Base-by-base conservation (phyloP, 2,888 invertebrate genomes). In the Troides aeacus region DNA sequence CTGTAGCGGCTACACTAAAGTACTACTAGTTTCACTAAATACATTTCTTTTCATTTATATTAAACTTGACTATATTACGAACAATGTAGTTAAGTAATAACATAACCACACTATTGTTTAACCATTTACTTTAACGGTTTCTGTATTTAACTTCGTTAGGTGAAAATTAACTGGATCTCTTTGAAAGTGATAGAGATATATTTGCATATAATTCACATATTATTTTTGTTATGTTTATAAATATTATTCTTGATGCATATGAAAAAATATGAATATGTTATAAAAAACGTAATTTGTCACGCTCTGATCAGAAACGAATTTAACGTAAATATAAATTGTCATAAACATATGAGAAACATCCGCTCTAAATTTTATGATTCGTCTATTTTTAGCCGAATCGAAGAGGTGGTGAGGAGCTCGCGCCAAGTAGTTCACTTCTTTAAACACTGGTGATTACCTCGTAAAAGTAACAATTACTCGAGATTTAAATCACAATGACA, bases 311-410 rank as follows among this genome's bases (percentile, higher is more conserved):
- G 57, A 68, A 68, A 62, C 58, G 36, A 58, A 63, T 68, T 64
- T 60, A n/a, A 39, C 15, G 50, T 60, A 68, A 68, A 68, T 59
- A 64, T 64, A 60, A 69, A 56, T 42, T 64, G 64, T 39, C 64
- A 64, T 64, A 64, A 69, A 64, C 68, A 50, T 60, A 53, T 53
- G 68, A 42, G 50, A 21, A 64, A 64, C 69, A 57, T 69, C 57
- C 64, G 69, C 12, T 69, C 64, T 64, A 64, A 60, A 69, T 69
- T 64, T 62, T 56, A 62, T 24, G 57, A 57, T 62, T 62, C 65
- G 46, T 23, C 23, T 69, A 69, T 64, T 64, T 69, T 69, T 64
- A 69, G 56, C 68, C 36, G 60, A 23, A 39, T 39, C 15, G 39
- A 64, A 60, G 50, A 68, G 36, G 53, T 53, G 56, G 56, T 57